Conservation (phyloP, 2,888 invertebrate genomes). For the Lamellibrachia columna region DNA sequence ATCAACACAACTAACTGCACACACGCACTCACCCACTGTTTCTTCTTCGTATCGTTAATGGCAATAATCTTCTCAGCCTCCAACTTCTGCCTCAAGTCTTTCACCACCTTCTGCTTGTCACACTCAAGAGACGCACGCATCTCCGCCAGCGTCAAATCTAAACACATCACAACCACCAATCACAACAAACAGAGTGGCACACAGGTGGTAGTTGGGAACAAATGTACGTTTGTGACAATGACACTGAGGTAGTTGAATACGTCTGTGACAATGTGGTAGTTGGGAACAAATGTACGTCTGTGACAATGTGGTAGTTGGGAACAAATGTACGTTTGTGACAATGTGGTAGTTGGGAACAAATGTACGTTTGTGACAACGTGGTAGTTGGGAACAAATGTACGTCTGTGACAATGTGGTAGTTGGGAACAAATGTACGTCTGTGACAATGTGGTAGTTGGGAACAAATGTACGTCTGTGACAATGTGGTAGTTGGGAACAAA, state of each 20-base stretch:
- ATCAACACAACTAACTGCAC: background rate
- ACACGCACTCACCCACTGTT: slow-evolving; percentile 78
- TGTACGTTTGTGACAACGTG: too few relatives aligned
- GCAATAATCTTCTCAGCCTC: slow-evolving; percentile 74
- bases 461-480: too few relatives aligned
- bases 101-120: slow-evolving; percentile 71
- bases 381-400: too few relatives aligned
- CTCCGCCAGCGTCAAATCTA: slow-evolving; percentile 77
- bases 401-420: too few relatives aligned
- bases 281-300: too few relatives aligned
- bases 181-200: background rate
- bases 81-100: slow-evolving; percentile 74
- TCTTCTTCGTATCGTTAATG: slow-evolving; percentile 82
- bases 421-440: too few relatives aligned
- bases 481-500: too few relatives aligned
- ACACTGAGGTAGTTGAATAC: background rate
- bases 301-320: too few relatives aligned
- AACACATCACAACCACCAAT: slow-evolving; percentile 36
- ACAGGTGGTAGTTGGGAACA: too few relatives aligned
- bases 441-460: too few relatives aligned
- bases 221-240: background rate
- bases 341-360: too few relatives aligned
- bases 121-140: slow-evolving; percentile 67
- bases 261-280: background rate
- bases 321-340: too few relatives aligned